Conservation (phyloP, 2,797 vertebrate genomes). For the Mustela erminea region DNA sequence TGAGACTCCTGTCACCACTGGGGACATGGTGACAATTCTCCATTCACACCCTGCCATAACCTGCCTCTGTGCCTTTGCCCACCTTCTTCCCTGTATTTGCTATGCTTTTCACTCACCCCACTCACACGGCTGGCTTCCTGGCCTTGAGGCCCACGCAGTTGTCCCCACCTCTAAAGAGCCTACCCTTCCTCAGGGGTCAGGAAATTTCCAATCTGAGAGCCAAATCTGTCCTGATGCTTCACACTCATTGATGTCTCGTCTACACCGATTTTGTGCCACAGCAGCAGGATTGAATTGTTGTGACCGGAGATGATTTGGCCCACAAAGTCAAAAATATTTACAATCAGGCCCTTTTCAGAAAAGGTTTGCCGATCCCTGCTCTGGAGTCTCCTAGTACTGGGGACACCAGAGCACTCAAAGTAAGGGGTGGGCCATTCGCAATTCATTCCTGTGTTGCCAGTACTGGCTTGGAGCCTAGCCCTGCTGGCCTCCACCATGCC, state of each 20-base stretch:
- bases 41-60: neutral
- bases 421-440: neutral
- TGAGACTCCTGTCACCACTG: neutral
- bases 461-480: neutral
- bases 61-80: neutral
- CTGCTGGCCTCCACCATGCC: neutral
- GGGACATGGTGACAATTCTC: neutral
- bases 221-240: neutral
- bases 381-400: neutral
- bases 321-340: constrained; percentile 12
- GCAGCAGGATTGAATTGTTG: neutral
- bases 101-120: neutral
- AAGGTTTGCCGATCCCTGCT: neutral
- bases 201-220: neutral
- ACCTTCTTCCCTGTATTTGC: neutral
- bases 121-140: neutral
- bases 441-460: neutral
- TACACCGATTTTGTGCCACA: neutral
- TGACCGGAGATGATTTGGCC: neutral
- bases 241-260: neutral
- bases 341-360: neutral
- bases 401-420: neutral
- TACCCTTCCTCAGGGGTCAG: neutral
- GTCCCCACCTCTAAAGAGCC: neutral
- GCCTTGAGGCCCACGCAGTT: neutral